These are phyloP conservation scores for Andinoacara biseriatus DNA, from an alignment of 2,113 vertebrate genomes.

Conservation along the genomic window DNA sequence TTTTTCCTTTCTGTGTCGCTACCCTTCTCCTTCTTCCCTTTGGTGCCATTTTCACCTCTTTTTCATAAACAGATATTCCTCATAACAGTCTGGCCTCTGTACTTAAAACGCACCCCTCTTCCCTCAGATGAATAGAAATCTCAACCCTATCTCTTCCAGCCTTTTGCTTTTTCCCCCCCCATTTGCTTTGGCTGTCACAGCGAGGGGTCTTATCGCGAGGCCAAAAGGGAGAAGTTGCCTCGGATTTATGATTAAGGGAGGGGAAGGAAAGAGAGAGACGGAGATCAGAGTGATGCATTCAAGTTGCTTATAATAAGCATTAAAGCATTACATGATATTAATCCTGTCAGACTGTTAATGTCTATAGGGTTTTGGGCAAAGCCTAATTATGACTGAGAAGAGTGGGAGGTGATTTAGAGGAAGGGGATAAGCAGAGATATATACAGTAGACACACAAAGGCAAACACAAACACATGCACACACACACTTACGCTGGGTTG, in stretches of 20 bases:
- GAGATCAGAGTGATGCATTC: slow-evolving; percentile 96
- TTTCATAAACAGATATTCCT: slow-evolving; percentile 86
- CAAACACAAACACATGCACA: slow-evolving; percentile 43
- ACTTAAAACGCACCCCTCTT: slow-evolving; percentile 68
- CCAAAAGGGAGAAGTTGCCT: slow-evolving; percentile 93
- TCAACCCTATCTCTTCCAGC: slow-evolving; percentile 91
- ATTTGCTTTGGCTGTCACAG: slow-evolving; percentile 92
- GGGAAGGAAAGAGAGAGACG: slow-evolving; percentile 80
- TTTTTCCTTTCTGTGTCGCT: not conserved
- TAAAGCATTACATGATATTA: slow-evolving; percentile 99
- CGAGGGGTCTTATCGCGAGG: slow-evolving; percentile 89
- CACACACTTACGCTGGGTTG: slow-evolving; percentile 93
- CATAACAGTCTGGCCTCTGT: slow-evolving; percentile 53
- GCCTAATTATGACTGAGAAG: slow-evolving; percentile 93
- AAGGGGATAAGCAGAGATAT: slow-evolving; percentile 48
- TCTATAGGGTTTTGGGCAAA: slow-evolving; percentile 86
- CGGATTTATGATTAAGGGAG: slow-evolving; percentile 89
- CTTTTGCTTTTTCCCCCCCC: slow-evolving; percentile 73
- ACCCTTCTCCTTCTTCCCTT: slow-evolving; percentile 57
- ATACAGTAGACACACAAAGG: slow-evolving; percentile 56
- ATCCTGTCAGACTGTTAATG: slow-evolving; percentile 96
- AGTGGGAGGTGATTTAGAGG: slow-evolving; percentile 78
- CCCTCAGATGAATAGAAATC: slow-evolving; percentile 90
- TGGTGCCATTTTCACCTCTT: slow-evolving; percentile 79
- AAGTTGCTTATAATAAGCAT: slow-evolving; percentile 98